Evolutionary conservation across 2,888 invertebrate species (phyloP).

Genomic region (Fragum fragum): DNA sequence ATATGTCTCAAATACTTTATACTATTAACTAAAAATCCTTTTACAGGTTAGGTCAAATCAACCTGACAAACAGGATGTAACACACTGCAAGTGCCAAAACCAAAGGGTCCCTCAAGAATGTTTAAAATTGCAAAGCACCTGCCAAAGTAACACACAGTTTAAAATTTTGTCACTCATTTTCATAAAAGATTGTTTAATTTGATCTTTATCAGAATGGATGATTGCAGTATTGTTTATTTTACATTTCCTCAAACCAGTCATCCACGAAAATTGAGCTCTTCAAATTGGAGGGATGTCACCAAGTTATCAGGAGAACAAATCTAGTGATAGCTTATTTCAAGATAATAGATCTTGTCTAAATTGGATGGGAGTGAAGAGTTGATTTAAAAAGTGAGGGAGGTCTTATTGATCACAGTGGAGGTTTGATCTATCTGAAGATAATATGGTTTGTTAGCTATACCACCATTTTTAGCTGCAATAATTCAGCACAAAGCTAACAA

Average conservation of each 20-base stretch:
- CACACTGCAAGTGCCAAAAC: no score
- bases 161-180: background rate
- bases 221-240: slow-evolving; percentile 9
- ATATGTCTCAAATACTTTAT: no score
- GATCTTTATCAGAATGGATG: background rate
- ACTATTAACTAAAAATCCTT: no score
- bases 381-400: background rate
- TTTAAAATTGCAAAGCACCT: background rate
- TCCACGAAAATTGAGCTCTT: background rate
- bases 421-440: no score
- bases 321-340: background rate
- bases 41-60: no score
- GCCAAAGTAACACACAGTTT: background rate
- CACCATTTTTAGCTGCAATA: no score
- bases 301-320: slow-evolving; percentile 2
- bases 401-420: background rate
- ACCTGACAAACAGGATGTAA: no score
- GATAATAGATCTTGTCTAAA: slow-evolving; percentile 1
- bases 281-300: slow-evolving; percentile 1
- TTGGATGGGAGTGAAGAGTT: background rate
- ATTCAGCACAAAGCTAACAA: no score
- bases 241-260: slow-evolving; percentile 5
- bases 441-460: no score
- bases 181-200: background rate
- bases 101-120: no score